Conservation (phyloP, 2,113 vertebrate species). For the Meriones unguiculatus region DNA sequence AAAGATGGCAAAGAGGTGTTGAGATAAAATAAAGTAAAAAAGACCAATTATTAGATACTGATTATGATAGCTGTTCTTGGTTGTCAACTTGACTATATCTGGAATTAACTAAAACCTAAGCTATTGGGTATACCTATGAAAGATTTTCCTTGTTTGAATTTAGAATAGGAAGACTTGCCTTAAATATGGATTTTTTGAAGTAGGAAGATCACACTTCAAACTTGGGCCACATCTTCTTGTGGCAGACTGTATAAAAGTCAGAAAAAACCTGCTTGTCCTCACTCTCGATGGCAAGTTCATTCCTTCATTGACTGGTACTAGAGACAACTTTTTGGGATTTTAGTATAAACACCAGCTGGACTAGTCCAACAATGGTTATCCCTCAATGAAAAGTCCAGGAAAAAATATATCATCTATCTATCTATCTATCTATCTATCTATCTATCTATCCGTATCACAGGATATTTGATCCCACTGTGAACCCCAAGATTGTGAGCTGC, state of each 20-base stretch:
- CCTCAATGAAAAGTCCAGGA: too few relatives aligned
- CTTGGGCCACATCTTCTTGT: background rate
- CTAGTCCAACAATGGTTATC: too few relatives aligned
- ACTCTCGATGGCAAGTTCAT: background rate
- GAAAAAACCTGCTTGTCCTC: background rate
- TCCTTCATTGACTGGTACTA: background rate
- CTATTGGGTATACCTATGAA: background rate
- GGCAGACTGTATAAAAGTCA: background rate
- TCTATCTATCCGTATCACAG: too few relatives aligned
- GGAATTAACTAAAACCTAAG: background rate
- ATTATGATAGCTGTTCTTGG: background rate
- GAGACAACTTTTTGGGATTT: background rate
- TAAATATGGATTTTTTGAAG: background rate
- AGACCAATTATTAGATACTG: background rate
- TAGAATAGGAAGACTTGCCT: background rate
- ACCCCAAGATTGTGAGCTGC: too few relatives aligned
- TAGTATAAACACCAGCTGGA: too few relatives aligned
- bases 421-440: too few relatives aligned
- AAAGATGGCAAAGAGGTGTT: background rate
- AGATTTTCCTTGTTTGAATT: background rate
- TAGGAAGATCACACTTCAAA: background rate
- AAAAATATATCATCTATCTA: too few relatives aligned
- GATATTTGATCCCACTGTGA: too few relatives aligned
- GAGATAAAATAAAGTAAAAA: background rate
- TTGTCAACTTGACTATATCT: background rate